Percentiles rank a stretch among this genome's conserved stretches.
Conservation (phyloP, 1,140 invertebrate genomes). For the Sarcophaga peregrina region DNA sequence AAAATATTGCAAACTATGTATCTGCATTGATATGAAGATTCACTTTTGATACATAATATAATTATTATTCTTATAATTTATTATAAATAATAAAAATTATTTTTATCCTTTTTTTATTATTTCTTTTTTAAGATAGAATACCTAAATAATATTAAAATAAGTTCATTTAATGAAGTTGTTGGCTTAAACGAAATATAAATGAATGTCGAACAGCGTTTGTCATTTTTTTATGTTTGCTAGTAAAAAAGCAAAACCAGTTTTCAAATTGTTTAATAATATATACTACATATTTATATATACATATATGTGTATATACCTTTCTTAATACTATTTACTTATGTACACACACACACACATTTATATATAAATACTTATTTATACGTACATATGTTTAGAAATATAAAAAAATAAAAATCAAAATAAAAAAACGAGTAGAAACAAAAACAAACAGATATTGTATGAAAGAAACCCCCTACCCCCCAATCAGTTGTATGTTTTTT, state of each 20-base stretch:
- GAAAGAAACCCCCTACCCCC: not conserved
- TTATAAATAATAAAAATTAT: not conserved
- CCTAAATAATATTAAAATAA: conserved; percentile 1
- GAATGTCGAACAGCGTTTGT: not conserved
- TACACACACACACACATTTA: not conserved
- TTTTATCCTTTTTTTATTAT: not conserved
- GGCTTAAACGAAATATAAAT: not conserved
- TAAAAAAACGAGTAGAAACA: no score
- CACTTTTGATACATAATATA: no score
- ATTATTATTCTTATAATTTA: no score
- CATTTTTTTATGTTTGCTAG: not conserved
- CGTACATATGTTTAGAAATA: no score
- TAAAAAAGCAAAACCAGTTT: not conserved
- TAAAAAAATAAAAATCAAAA: no score
- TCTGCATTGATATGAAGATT: not conserved
- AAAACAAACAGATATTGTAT: not conserved
- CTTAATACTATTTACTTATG: not conserved
- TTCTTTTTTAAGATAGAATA: not conserved
- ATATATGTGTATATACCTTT: no score
- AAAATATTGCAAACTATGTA: conserved; percentile 20
- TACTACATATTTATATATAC: not conserved
- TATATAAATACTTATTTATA: no score
- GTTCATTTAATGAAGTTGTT: conserved; percentile 4
- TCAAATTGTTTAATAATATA: not conserved
- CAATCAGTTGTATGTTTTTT: not conserved